Base-by-base conservation (phyloP, 2,888 invertebrate genomes). In the Nipponacmea schrenckii region DNA sequence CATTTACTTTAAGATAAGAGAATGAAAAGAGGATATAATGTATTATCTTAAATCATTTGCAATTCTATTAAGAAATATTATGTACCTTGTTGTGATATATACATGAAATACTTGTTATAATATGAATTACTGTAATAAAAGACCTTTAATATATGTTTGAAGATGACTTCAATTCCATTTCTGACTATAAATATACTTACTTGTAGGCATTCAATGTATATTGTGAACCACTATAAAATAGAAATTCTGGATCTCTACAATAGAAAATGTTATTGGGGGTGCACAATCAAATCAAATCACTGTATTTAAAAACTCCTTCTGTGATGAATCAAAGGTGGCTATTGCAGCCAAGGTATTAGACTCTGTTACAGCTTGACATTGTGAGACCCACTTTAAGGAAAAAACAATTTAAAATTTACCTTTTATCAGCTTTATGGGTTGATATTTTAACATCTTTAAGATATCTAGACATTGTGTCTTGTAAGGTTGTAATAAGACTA, bases 201-300 rank as follows among this genome's bases (percentile, higher is more conserved):
- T 94, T 95, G 89, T 97, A 97, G 10, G 97, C 94, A 89, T 94
- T 94, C 79, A 98, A 92, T 39, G 91, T 91, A 44, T 95, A 94
- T 79, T 92, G 92, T 0, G 94, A 93, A 62, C 94, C 93, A 80
- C 95, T 94, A 88, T 97, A 98, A 81, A 98, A 93, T 81, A 95
- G 93, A 90, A 95, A 96, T 86, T 98, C 97, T 0, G 97, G 97
- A 87, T 98, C 98, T 26, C 96, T 90, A 82, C 12, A 84, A 84
- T 63, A 72, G 66, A 67, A 69, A 65, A 68, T n/a, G 7, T 8
- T 39, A 39, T n/a, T n/a, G n/a, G n/a, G n/a, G n/a, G n/a, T n/a
- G n/a, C n/a, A n/a, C n/a, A n/a, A n/a, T n/a, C n/a, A n/a, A n/a
- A n/a, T n/a, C n/a, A n/a, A n/a, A n/a, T n/a, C n/a, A n/a, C 31